Evolutionary conservation across 2,888 invertebrate genomes (phyloP), one percentile per base, ranked within the genome.

Genomic region (Caenorhabditis macrosperma): DNA sequence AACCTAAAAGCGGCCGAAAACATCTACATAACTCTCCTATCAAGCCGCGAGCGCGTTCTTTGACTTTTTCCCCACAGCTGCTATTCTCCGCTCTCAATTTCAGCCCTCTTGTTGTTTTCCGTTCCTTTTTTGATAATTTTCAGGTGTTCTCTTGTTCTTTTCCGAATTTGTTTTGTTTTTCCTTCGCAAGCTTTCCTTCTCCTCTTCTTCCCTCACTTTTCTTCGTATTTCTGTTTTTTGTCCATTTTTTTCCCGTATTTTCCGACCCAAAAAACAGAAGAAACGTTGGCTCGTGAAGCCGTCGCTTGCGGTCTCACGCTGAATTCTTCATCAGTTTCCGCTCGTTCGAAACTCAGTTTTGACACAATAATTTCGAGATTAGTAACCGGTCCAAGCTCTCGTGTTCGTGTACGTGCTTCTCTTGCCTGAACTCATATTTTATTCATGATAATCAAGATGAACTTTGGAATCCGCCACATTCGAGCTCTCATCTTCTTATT

Each of bases 281-380:
- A 35, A 24, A 22, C 20, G 48, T 22, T 44, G 41, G 41, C 52
- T 74, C 46, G 17, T 26, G n/a, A n/a, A n/a, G n/a, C n/a, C n/a
- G n/a, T n/a, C n/a, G n/a, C n/a, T n/a, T n/a, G n/a, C n/a, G n/a
- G n/a, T 68, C 71, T 61, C 71, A 54, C 71, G 44, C 61, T 57
- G 57, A 64, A 57, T 64, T 38, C 50, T 59, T 74, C 50, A 64
- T 64, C 20, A 63, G 46, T 57, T 63, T 28, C 52, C n/a, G n/a
- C n/a, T n/a, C n/a, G n/a, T n/a, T n/a, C n/a, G n/a, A n/a, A n/a
- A n/a, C n/a, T n/a, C n/a, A n/a, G n/a, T n/a, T n/a, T n/a, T n/a
- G n/a, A n/a, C n/a, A n/a, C n/a, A n/a, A n/a, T n/a, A n/a, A n/a
- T n/a, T n/a, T n/a, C n/a, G n/a, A n/a, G n/a, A n/a, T n/a, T n/a